These are phyloP conservation scores for Buathra laborator DNA, from an alignment of 2,888 invertebrate genomes.

Conservation along the genomic window DNA sequence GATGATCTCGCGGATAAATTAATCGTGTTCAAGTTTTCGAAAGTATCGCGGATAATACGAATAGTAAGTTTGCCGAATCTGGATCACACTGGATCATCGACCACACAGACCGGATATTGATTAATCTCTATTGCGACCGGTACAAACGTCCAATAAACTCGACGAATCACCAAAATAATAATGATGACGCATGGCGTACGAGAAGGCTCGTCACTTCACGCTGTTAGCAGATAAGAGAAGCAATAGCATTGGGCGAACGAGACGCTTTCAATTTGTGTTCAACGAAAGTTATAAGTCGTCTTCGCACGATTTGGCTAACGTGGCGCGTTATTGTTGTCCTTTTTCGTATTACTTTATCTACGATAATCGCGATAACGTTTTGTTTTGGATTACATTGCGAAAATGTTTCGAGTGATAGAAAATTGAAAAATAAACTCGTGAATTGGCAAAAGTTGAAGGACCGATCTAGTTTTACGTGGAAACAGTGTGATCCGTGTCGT, in stretches of 20 bases:
- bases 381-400: not conserved
- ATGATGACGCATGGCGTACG: slow-evolving; percentile 55
- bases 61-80: slow-evolving; percentile 4
- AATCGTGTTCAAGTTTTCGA: slow-evolving; percentile 10
- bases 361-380: not conserved
- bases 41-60: not conserved
- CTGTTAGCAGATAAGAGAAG: slow-evolving; percentile 50
- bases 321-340: no score
- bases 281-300: slow-evolving; percentile 9
- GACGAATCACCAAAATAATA: slow-evolving; percentile 31
- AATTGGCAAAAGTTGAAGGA: not conserved
- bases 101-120: slow-evolving; percentile 37
- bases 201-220: slow-evolving; percentile 54
- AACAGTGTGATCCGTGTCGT: slow-evolving; percentile 74
- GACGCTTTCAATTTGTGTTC: slow-evolving; percentile 34
- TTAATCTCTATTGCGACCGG: slow-evolving; percentile 14
- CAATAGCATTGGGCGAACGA: slow-evolving; percentile 4
- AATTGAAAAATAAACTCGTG: not conserved
- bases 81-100: slow-evolving; percentile 28
- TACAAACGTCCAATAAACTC: slow-evolving; percentile 24
- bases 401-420: not conserved
- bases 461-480: slow-evolving; percentile 46
- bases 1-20: slow-evolving; percentile 8
- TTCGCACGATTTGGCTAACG: not conserved
- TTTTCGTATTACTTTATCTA: not conserved